Evolutionary conservation across 2,113 vertebrate species (phyloP).

Genomic region (Cephalopholis sonnerati): DNA sequence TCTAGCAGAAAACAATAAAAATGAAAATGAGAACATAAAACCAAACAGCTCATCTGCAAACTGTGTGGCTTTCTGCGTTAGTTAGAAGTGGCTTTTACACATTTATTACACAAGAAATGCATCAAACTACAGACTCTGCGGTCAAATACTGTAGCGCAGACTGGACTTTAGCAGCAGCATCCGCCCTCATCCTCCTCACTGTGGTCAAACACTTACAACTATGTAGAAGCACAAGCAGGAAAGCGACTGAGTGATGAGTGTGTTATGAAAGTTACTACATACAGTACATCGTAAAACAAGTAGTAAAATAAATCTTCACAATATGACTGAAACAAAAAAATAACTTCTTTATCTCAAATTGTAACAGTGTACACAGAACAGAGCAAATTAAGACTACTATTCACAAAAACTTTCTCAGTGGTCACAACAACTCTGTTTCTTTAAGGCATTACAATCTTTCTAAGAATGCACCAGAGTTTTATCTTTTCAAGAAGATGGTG

Average conservation of each 20-base stretch:
- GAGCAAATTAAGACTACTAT: conserved; percentile 69
- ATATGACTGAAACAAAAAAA: conserved; percentile 59
- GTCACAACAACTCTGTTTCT: conserved; percentile 32
- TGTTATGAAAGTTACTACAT: conserved; percentile 47
- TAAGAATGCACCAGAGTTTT: not conserved
- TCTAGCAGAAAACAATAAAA: conserved; percentile 15
- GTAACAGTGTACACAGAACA: conserved; percentile 67
- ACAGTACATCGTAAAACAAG: conserved; percentile 57
- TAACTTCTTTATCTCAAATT: conserved; percentile 52
- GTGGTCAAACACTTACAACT: conserved; percentile 16
- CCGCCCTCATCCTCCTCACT: not conserved
- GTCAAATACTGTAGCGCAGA: conserved; percentile 34
- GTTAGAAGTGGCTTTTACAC: conserved; percentile 12
- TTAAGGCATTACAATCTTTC: conserved; percentile 46
- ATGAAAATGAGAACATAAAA: conserved; percentile 18
- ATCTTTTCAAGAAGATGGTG: conserved; percentile 1
- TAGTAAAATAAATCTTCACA: conserved; percentile 63
- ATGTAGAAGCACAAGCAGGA: conserved; percentile 29
- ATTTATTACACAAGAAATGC: conserved; percentile 42
- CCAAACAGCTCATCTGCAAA: conserved; percentile 15
- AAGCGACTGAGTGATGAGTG: conserved; percentile 40
- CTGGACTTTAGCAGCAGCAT: conserved; percentile 59
- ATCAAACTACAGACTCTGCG: conserved; percentile 30
- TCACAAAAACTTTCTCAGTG: conserved; percentile 48
- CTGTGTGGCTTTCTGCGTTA: conserved; percentile 7